Base-by-base conservation (phyloP, 2,797 vertebrate species). In the Nyctalus aviator region DNA sequence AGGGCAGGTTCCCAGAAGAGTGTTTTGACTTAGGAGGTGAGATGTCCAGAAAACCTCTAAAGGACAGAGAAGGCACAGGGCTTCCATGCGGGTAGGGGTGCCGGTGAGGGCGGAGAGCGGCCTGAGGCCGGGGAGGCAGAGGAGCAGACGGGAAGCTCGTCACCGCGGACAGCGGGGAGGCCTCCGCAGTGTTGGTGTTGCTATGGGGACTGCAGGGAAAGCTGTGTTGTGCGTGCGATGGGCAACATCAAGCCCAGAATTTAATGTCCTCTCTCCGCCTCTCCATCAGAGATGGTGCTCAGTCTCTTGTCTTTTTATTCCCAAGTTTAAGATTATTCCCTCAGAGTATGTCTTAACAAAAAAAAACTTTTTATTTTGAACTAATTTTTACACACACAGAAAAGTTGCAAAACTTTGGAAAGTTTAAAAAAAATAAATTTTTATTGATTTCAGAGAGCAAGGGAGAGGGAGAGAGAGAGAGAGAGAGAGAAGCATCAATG, bases 141-240 rank as follows among this genome's bases (percentile, higher is more conserved):
- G 27, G 71, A 46, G 21, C 10, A 15, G 4, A 6, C 0, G 59
- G 32, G 20, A 18, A 8, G 30, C n/a, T 0, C 1, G 25, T 46
- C 55, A 1, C 44, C 13, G 35, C 1, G 50, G 46, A 12, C 18
- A 0, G 3, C 27, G 18, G 2, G 1, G 62, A 30, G 2, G 30
- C 8, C 23, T 59, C 11, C 2, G 4, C 5, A 0, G 35, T 25
- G 53, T 18, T 1, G 8, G 4, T 6, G 23, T 55, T 75, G 66
- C 46, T 15, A 27, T 25, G 25, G 15, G 66, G 59, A n/a, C 46
- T 46, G 85, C 1, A 8, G 53, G 27, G 30, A 71, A 8, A 35
- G 30, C 55, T 12, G n/a, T 48, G 71, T 59, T 69, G 1, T 4
- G 0, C 6, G 1, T 12, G 3, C 35, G 32, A 4, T 4, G 8